Evolutionary conservation across 2,113 vertebrate species (phyloP), one percentile per base, ranked within the genome.

Genomic region (Maccullochella peelii): DNA sequence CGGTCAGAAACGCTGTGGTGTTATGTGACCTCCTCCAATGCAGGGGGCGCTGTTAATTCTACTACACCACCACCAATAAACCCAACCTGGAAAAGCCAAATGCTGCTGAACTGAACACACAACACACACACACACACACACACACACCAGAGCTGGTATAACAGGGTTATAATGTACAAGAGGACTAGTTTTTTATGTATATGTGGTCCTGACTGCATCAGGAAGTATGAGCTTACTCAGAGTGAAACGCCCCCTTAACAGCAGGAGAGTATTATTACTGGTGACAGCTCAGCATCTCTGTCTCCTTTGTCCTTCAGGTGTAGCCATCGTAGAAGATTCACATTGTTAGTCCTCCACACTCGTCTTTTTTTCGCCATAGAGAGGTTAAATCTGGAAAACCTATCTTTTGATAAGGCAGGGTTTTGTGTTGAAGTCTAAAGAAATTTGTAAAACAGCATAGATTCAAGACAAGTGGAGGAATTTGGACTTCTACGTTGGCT

Each of bases 131-230:
- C 80, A 77, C 38, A 59, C 61, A 76, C 47, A 86, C 47, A 82
- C 79, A 86, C 78, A 83, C 76, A 73, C 69, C 80, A 86, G 90
- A 90, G 88, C 79, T 93, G 92, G 91, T 93, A 87, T 73, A 91
- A 94, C 93, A 95, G 94, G 93, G 93, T 95, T 91, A 74, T 73
- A 82, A 89, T 76, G 86, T 88, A 80, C 61, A 87, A 91, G 86
- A 91, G 86, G 90, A 91, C 49, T 92, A 76, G 88, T 90, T 93
- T 89, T 89, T 62, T 90, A 89, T 87, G 79, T 78, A 44, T 80
- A 74, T 71, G 54, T 85, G 81, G 81, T 90, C 82, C 86, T 85
- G 85, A 89, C 76, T 44, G 70, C 78, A 85, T 89, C 86, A 86
- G 77, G 85, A 91, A 89, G 74, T 72, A 59, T 65, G 86, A 90